A percentile compares a stretch with the other conserved stretches of the same genome.
phyloP scores from a whole-genome alignment of 23 tunicate genomes.

The Trididemnum nubilum region DNA sequence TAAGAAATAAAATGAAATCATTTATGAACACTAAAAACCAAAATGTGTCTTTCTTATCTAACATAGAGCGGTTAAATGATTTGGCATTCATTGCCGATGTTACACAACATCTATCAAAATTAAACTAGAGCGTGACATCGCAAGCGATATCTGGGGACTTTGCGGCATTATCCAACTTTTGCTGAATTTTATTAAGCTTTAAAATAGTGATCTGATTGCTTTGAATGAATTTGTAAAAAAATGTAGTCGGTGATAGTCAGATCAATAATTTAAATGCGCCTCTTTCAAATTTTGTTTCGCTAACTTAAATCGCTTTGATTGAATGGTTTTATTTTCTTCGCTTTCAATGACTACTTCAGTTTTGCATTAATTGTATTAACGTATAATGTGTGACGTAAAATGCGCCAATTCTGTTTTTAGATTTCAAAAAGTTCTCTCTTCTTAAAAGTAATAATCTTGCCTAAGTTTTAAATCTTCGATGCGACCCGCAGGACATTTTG shows the following conservation, averaged over 20 bases:
- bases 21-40: constrained; percentile 40
- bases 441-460: too few relatives aligned
- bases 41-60: constrained; percentile 24
- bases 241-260: too few relatives aligned
- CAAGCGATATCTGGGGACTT: constrained; percentile 18
- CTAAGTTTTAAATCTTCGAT: too few relatives aligned
- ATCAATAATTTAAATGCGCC: too few relatives aligned
- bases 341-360: too few relatives aligned
- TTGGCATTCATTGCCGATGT: constrained; percentile 32
- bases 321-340: too few relatives aligned
- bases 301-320: too few relatives aligned
- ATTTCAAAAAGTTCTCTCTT: background rate
- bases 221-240: constrained; percentile 23
- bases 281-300: too few relatives aligned
- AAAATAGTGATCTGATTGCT: too few relatives aligned
- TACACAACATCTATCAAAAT: constrained; percentile 28
- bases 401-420: too few relatives aligned
- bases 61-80: constrained; percentile 34
- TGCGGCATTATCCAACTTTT: constrained; percentile 8
- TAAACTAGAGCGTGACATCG: constrained; percentile 25
- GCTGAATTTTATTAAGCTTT: too few relatives aligned
- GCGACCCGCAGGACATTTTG: background rate
- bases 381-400: background rate
- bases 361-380: constrained; percentile 6
- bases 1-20: constrained; percentile 26